These are phyloP conservation scores for Chloroclysta siterata DNA, from an alignment of 2,888 invertebrate genomes.

Conservation along the genomic window DNA sequence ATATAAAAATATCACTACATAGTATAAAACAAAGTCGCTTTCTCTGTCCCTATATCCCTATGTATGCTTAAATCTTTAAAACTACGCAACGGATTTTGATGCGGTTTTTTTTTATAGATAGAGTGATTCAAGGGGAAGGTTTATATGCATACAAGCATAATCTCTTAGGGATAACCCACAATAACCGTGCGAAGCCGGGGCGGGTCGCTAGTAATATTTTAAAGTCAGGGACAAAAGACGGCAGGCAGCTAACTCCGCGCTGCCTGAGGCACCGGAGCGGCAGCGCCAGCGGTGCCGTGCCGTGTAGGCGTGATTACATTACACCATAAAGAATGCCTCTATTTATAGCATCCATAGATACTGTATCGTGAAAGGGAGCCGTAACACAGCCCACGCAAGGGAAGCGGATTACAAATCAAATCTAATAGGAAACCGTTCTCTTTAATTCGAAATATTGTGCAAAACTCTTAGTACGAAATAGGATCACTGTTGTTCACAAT, in stretches of 20 bases:
- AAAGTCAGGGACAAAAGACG: conserved; percentile 14
- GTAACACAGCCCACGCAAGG: conserved; percentile 45
- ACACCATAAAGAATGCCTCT: conserved; percentile 67
- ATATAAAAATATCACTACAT: no score
- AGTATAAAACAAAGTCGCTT: no score
- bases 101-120: no score
- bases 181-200: no score
- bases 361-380: conserved; percentile 63
- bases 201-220: no score
- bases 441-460: conserved; percentile 11
- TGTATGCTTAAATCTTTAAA: no score
- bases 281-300: conserved; percentile 24
- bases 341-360: conserved; percentile 69
- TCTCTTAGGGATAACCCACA: no score
- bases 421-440: conserved; percentile 37
- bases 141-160: no score
- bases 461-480: conserved; percentile 1
- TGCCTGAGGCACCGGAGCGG: conserved; percentile 38
- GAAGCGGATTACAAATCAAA: conserved; percentile 43
- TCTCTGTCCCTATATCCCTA: no score
- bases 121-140: no score
- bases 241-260: conserved; percentile 37
- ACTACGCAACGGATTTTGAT: no score
- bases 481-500: background rate
- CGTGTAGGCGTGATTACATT: conserved; percentile 70